phyloP scores from a whole-genome alignment of 1,140 invertebrate species.

The Sitophilus oryzae region DNA sequence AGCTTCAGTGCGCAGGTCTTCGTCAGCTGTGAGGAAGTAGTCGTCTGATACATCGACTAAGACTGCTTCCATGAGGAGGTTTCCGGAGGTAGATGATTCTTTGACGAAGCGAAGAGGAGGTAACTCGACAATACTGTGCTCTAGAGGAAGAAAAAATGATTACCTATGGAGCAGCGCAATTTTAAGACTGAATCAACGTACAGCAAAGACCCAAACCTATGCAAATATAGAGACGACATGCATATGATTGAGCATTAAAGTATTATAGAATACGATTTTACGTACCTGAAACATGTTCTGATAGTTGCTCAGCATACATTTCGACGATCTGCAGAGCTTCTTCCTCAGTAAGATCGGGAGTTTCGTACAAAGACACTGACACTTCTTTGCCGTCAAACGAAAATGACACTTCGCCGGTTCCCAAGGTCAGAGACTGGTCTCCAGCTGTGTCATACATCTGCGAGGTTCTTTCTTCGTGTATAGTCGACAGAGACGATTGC shows the following conservation, averaged over 20 bases:
- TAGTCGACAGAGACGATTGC: constrained; percentile 79
- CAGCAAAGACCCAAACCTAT: constrained; percentile 81
- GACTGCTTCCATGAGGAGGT: constrained; percentile 82
- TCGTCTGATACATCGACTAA: constrained; percentile 86
- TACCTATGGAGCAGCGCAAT: constrained; percentile 76
- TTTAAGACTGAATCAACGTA: constrained; percentile 83
- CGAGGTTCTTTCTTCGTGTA: constrained; percentile 83
- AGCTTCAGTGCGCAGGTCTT: constrained; percentile 75
- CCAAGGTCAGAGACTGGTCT: constrained; percentile 64
- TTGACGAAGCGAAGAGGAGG: constrained; percentile 82
- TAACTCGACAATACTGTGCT: constrained; percentile 81
- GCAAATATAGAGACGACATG: constrained; percentile 34
- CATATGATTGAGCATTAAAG: neutral
- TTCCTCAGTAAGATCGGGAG: constrained; percentile 84
- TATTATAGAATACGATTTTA: too few relatives aligned
- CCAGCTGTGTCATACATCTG: constrained; percentile 79
- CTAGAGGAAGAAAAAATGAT: constrained; percentile 39
- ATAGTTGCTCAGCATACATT: constrained; percentile 89
- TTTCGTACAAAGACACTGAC: constrained; percentile 84
- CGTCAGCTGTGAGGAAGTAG: constrained; percentile 68
- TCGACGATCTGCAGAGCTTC: constrained; percentile 86
- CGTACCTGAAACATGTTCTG: constrained; percentile 79
- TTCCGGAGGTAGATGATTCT: constrained; percentile 80
- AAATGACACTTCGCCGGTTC: constrained; percentile 78
- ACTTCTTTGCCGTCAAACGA: constrained; percentile 89